Evolutionary conservation across 2,113 vertebrate species (phyloP).

Genomic region (Ophthalmolycus amberensis): DNA sequence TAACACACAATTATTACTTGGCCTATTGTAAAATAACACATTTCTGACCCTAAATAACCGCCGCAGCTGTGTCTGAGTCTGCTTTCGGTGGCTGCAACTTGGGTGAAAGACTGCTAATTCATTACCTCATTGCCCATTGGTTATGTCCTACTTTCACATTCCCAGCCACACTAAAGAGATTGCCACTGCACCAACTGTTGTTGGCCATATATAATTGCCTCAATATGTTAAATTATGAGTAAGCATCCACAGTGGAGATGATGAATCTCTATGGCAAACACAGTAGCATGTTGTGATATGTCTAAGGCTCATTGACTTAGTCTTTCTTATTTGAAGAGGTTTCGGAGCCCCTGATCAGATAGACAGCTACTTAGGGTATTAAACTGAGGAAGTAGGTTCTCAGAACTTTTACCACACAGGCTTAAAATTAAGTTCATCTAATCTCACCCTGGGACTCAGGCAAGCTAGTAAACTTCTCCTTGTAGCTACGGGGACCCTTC

Average conservation of each 20-base stretch:
- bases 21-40: neutral
- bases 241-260: slow-evolving; percentile 21
- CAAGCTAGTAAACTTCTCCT: slow-evolving; percentile 33
- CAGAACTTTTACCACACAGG: slow-evolving; percentile 65
- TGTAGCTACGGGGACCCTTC: neutral
- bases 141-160: slow-evolving; percentile 58
- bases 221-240: slow-evolving; percentile 39
- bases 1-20: neutral
- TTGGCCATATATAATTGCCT: slow-evolving; percentile 35
- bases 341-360: slow-evolving; percentile 65
- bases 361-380: slow-evolving; percentile 71
- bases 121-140: slow-evolving; percentile 53
- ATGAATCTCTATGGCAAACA: slow-evolving; percentile 30
- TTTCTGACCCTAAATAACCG: slow-evolving; percentile 3
- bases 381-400: slow-evolving; percentile 65
- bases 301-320: slow-evolving; percentile 41
- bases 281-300: neutral
- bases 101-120: slow-evolving; percentile 33
- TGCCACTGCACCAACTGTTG: slow-evolving; percentile 20
- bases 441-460: slow-evolving; percentile 55
- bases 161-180: slow-evolving; percentile 25
- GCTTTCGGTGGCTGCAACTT: slow-evolving; percentile 37
- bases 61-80: slow-evolving; percentile 8
- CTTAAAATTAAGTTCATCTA: slow-evolving; percentile 68
- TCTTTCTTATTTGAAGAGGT: slow-evolving; percentile 58